These are phyloP conservation scores for Battus philenor DNA, from an alignment of 1,140 invertebrate genomes.

Conservation along the genomic window DNA sequence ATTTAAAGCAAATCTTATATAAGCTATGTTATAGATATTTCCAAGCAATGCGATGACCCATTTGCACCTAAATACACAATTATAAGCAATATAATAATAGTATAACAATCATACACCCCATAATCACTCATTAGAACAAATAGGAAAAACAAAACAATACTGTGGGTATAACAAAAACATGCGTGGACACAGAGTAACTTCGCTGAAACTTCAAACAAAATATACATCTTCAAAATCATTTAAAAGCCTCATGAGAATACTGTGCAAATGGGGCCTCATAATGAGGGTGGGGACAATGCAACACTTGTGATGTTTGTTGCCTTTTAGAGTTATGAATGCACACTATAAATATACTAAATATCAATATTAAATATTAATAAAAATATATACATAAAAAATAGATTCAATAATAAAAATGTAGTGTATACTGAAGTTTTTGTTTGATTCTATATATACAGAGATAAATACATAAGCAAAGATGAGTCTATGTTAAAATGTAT, in stretches of 20 bases:
- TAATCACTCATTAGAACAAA: constrained; percentile 29
- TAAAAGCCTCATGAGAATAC: constrained; percentile 35
- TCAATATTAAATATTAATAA: no score
- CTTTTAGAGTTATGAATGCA: constrained; percentile 2
- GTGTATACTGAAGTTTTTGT: no score
- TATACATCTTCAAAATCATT: constrained; percentile 30
- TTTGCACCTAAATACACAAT: constrained; percentile 55
- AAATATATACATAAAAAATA: no score
- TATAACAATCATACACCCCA: constrained; percentile 20
- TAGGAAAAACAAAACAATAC: constrained; percentile 31
- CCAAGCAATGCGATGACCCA: constrained; percentile 61
- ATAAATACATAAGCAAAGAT: no score
- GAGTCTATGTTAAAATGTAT: no score
- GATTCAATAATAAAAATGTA: no score
- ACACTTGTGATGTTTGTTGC: constrained; percentile 57
- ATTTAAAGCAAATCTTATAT: constrained; percentile 9
- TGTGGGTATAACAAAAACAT: constrained; percentile 62
- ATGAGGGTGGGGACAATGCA: constrained; percentile 53
- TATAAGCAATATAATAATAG: constrained; percentile 31
- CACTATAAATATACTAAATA: no score
- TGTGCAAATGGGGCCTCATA: constrained; percentile 70
- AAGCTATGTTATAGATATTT: constrained; percentile 23
- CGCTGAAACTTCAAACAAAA: constrained; percentile 33
- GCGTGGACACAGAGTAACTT: constrained; percentile 71
- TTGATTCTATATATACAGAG: no score